These are phyloP conservation scores for Nansenia antarctica DNA, from an alignment of 2,113 vertebrate species.

Conservation along the genomic window DNA sequence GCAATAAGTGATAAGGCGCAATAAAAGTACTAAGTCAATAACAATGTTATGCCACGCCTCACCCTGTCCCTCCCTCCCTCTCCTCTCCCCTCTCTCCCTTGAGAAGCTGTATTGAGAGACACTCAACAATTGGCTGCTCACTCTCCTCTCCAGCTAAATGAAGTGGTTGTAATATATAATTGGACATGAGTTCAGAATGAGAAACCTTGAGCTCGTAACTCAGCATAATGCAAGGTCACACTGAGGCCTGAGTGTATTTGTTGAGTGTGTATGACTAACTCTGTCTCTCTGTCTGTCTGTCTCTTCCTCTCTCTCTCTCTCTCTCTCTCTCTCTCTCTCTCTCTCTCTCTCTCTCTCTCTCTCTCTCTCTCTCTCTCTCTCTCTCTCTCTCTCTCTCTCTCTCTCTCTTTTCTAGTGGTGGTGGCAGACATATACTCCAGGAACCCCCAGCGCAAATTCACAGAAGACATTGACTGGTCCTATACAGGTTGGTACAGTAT, in stretches of 20 bases:
- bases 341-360: background rate
- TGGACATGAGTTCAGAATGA: background rate
- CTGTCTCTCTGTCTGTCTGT: background rate
- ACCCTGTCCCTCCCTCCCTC: background rate
- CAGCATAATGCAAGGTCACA: background rate
- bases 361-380: background rate
- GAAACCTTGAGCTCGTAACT: no score
- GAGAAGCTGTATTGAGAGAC: background rate
- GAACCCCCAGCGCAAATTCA: constrained; percentile 62
- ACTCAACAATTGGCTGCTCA: background rate
- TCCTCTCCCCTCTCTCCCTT: background rate
- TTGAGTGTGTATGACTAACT: background rate
- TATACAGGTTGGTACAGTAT: constrained; percentile 70
- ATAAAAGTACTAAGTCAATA: no score
- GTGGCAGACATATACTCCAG: constrained; percentile 49
- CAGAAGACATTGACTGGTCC: constrained; percentile 71
- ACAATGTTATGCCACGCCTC: no score
- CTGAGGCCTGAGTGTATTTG: background rate
- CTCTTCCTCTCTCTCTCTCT: background rate
- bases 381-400: constrained; percentile 7
- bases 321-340: background rate
- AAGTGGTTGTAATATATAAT: background rate
- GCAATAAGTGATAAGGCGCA: no score
- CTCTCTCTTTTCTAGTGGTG: constrained; percentile 34
- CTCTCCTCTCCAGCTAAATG: background rate